These are phyloP conservation scores for Cenopis cana DNA, from an alignment of 2,888 invertebrate genomes.

Conservation along the genomic window DNA sequence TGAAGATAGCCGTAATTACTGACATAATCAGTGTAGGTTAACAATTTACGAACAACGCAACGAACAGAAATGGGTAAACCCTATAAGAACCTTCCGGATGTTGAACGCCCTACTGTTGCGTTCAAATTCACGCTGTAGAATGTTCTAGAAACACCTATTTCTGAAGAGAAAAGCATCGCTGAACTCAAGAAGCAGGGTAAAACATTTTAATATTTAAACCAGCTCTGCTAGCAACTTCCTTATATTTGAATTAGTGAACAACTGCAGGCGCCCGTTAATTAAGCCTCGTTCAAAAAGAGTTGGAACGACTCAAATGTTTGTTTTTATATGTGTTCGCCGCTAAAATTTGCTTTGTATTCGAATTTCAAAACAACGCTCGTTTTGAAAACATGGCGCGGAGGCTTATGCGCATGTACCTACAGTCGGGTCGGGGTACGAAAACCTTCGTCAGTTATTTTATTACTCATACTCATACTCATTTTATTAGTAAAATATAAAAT, in stretches of 20 bases:
- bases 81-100: neutral
- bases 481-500: too few relatives aligned
- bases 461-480: too few relatives aligned
- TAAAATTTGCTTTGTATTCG: constrained; percentile 31
- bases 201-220: constrained; percentile 44
- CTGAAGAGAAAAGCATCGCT: constrained; percentile 6
- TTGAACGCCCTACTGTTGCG: neutral
- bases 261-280: constrained; percentile 42
- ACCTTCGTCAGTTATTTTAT: too few relatives aligned
- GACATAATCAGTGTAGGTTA: too few relatives aligned
- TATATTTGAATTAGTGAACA: constrained; percentile 43
- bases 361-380: constrained; percentile 38
- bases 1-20: too few relatives aligned
- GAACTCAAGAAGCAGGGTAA: constrained; percentile 18
- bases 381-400: constrained; percentile 33
- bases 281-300: constrained; percentile 41
- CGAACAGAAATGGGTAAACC: neutral
- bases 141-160: neutral
- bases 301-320: constrained; percentile 34
- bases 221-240: constrained; percentile 36
- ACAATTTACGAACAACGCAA: neutral
- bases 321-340: constrained; percentile 40
- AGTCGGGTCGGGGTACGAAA: too few relatives aligned
- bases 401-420: constrained; percentile 21
- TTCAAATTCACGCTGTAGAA: neutral